Conservation (phyloP, 2,797 vertebrate species). For the Eidolon dupreanum region DNA sequence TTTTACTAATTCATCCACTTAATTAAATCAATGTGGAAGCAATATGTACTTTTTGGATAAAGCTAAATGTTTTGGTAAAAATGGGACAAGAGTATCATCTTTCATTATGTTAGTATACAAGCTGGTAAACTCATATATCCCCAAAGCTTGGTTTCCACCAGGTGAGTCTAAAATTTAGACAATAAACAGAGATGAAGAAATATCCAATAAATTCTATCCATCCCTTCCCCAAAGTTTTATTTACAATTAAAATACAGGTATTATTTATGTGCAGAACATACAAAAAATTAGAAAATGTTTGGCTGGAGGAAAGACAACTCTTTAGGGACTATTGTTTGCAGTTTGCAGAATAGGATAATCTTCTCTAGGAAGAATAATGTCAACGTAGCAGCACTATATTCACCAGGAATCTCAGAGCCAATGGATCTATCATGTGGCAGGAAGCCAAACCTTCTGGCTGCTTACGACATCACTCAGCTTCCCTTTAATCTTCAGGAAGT, state of each 20-base stretch:
- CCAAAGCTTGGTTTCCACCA: slow-evolving; percentile 10
- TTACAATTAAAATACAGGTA: slow-evolving; percentile 63
- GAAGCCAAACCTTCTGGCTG: slow-evolving; percentile 91
- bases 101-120: slow-evolving; percentile 39
- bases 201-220: slow-evolving; percentile 51
- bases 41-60: slow-evolving; percentile 30
- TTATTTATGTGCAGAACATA: slow-evolving; percentile 54
- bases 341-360: slow-evolving; percentile 64
- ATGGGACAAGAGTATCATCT: neutral
- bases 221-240: slow-evolving; percentile 53
- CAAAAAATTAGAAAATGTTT: slow-evolving; percentile 46
- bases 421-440: slow-evolving; percentile 84
- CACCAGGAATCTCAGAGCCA: neutral
- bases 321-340: slow-evolving; percentile 55
- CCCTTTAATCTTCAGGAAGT: slow-evolving; percentile 95
- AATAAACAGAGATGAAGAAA: slow-evolving; percentile 16
- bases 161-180: slow-evolving; percentile 41
- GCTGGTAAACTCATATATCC: neutral
- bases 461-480: slow-evolving; percentile 93
- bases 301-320: slow-evolving; percentile 35
- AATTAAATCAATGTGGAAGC: slow-evolving; percentile 42
- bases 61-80: slow-evolving; percentile 44
- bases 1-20: slow-evolving; percentile 33
- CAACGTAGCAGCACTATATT: slow-evolving; percentile 70
- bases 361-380: slow-evolving; percentile 75